Base-by-base conservation (phyloP, 1,140 invertebrate genomes). In the Drosophila nigromelanica region DNA sequence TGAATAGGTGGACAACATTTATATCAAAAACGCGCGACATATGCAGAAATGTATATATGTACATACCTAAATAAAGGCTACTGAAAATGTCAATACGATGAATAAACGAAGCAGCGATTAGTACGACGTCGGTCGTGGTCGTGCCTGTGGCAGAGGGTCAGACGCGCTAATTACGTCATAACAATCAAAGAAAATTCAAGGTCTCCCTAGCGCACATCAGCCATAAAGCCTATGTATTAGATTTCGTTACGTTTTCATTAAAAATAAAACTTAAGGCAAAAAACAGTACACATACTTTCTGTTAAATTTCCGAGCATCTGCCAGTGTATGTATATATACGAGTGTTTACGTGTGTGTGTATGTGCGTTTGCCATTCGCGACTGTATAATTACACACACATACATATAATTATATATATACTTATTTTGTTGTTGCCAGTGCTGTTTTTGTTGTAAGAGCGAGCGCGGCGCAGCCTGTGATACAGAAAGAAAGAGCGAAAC, bases 141-240 rank as follows among this genome's bases (percentile, higher is more conserved):
- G 82, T 78, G 82, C 71, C 78, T 69, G 78, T 40, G 54, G 73
- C 51, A 69, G 55, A 68, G 73, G 64, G 60, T 68, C 55, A 72
- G 74, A 74, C 81, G 81, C 80, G 80, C 80, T 89, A 89, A 89
- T 89, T 89, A 89, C 83, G 83, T 89, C 83, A 89, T 89, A 89
- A 89, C 80, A 89, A 89, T 89, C 76, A 89, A 82, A 89, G 83
- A 83, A 89, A 89, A 89, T 89, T 89, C 83, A 89, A 89, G 83
- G 83, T 89, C 83, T 83, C 67, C 63, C 70, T 75, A 77, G 73
- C 62, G 66, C 70, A 48, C 64, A 73, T 59, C 71, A 64, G 66
- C 69, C 70, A 78, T 71, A 60, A 77, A 77, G 83, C 76, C 63
- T 61, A 73, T 60, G 64, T 89, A 85, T 89, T 80, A 81, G 76